phyloP scores from a whole-genome alignment of 2,113 vertebrate genomes.

The Opisthocomus hoazin region DNA sequence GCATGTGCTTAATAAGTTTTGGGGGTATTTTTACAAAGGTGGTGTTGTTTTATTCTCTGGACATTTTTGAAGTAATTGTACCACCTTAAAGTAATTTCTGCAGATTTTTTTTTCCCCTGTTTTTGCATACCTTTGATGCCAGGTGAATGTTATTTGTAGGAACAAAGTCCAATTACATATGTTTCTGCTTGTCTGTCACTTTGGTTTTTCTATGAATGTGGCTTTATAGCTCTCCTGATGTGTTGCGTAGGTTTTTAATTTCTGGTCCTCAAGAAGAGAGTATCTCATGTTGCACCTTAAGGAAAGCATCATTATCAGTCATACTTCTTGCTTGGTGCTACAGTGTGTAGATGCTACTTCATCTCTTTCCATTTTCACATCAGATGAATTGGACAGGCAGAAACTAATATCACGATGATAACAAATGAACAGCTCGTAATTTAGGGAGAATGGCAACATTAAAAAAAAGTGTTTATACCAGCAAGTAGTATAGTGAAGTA shows the following conservation, averaged over 20 bases:
- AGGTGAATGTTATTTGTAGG: neutral
- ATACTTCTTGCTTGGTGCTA: neutral
- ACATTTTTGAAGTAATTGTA: neutral
- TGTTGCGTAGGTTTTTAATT: neutral
- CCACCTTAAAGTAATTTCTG: neutral
- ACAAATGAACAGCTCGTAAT: neutral
- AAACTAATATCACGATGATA: neutral
- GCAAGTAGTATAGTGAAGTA: neutral
- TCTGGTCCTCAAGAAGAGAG: neutral
- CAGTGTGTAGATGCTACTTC: neutral
- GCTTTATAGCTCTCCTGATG: neutral
- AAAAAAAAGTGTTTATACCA: neutral
- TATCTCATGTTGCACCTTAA: neutral
- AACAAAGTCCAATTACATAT: neutral
- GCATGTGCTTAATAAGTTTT: neutral
- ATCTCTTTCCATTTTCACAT: neutral
- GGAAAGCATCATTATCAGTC: neutral
- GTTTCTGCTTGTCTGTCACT: neutral
- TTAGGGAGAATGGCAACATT: neutral
- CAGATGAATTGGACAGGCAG: neutral
- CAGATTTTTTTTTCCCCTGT: neutral
- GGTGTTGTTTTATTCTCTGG: neutral
- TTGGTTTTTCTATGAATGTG: neutral
- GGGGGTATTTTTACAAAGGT: neutral
- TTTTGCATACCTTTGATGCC: neutral